Evolutionary conservation across 2,797 vertebrate species (phyloP).

Genomic region (Sternotherus odoratus): DNA sequence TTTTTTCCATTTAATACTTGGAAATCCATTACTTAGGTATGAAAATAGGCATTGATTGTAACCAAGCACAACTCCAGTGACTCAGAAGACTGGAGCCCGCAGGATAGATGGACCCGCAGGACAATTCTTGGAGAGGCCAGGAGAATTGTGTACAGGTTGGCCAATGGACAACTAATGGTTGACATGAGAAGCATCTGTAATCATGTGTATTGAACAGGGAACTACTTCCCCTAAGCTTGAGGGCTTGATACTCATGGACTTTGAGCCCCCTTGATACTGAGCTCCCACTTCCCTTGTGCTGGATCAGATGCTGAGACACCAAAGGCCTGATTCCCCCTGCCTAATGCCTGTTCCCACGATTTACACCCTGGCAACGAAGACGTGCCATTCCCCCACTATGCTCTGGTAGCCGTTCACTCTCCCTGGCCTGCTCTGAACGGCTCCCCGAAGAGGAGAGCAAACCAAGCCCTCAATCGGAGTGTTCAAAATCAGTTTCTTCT

Average conservation of each 20-base stretch:
- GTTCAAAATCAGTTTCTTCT: not conserved
- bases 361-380: not conserved
- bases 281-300: not conserved
- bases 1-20: not conserved
- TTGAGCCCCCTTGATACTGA: not conserved
- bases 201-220: not conserved
- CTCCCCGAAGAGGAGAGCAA: not conserved
- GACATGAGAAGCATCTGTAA: not conserved
- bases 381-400: not conserved
- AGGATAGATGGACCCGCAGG: not conserved
- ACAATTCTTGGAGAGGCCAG: not conserved
- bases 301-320: too few relatives aligned
- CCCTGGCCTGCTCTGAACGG: not conserved
- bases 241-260: not conserved
- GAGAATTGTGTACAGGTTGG: not conserved
- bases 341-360: not conserved
- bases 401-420: not conserved
- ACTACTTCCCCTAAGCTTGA: not conserved
- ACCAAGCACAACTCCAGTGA: not conserved
- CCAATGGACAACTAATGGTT: not conserved
- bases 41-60: not conserved
- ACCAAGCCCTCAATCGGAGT: not conserved
- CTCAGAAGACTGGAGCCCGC: not conserved
- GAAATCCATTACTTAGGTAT: not conserved
- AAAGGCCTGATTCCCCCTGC: not conserved